Base-by-base conservation (phyloP, 1,140 invertebrate species). In the Drosophila hydei region DNA sequence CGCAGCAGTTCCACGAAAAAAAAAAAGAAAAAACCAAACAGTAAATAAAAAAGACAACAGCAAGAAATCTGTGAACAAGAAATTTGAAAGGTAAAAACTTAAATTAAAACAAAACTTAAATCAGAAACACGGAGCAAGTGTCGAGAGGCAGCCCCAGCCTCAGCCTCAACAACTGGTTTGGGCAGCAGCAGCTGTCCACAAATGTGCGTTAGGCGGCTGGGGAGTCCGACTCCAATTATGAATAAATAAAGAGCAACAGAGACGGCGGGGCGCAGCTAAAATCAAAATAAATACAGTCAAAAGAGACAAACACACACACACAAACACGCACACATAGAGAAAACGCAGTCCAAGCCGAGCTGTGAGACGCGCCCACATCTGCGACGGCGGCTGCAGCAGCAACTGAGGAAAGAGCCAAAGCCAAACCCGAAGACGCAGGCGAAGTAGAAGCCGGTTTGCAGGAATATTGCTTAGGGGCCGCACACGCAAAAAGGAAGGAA, bases 1-100 rank as follows among this genome's bases (percentile, higher is more conserved):
- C 83, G 83, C 83, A 89, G 83, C 83, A 88, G 38, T 87, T 87
- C 83, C 83, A 88, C 75, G 83, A 87, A 78, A 69, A 59, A 79
- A 68, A 59, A 61, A 40, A 50, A 14, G 11, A 36, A 30, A 50
- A 51, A 43, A 52, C 0, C n/a, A 14, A 40, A 79, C 7, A 30
- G 9, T 0, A 30, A 30, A 30, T 9, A 65, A 67, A n/a, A 51
- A 79, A 64, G 52, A 62, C 64, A 85, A 75, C 74, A 70, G 69
- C 74, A 87, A 80, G 63, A 80, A 75, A 78, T 81, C 70, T 81
- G 79, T 81, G 79, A 81, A 81, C 79, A 81, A 67, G 79, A 83
- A 72, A 84, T 84, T 83, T 83, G 79, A 83, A 83, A 83, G 79
- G 79, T 83, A 83, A 84, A 83, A 83, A 83, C 71, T 75, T 77